Conservation (phyloP, 2,113 vertebrate species). For the Corythaeola cristata region DNA sequence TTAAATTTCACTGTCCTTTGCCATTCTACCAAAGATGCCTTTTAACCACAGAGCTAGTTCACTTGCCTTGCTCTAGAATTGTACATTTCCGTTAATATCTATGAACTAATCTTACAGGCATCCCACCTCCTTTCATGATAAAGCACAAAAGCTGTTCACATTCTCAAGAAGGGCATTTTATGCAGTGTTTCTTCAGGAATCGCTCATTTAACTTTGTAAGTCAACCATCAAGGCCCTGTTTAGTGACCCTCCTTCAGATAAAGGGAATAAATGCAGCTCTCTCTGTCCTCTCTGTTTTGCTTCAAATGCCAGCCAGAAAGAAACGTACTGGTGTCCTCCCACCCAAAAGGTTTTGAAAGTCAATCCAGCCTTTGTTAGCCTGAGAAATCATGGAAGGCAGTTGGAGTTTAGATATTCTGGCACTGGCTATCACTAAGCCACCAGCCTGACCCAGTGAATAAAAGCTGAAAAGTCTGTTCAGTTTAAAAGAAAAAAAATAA, state of each 20-base stretch:
- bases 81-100: background rate
- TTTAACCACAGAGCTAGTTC: background rate
- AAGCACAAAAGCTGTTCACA: constrained; percentile 25
- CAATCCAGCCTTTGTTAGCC: constrained; percentile 43
- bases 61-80: background rate
- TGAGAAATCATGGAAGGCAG: background rate
- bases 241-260: constrained; percentile 33
- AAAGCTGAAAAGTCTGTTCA: background rate
- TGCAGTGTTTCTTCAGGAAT: background rate
- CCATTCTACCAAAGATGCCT: background rate
- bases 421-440: background rate
- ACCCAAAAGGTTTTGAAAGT: constrained; percentile 37
- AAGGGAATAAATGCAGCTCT: background rate
- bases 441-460: background rate
- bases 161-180: background rate
- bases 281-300: constrained; percentile 5
- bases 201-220: constrained; percentile 36
- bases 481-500: background rate
- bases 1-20: background rate
- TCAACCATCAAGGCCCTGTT: constrained; percentile 29
- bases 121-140: background rate
- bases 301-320: constrained; percentile 52
- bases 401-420: background rate
- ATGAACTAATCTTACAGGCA: background rate
- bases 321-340: constrained; percentile 36